Percentiles rank a stretch among this genome's conserved stretches.
These are phyloP conservation scores for Amia ocellicauda DNA, from an alignment of 2,113 vertebrate species.

Conservation along the genomic window DNA sequence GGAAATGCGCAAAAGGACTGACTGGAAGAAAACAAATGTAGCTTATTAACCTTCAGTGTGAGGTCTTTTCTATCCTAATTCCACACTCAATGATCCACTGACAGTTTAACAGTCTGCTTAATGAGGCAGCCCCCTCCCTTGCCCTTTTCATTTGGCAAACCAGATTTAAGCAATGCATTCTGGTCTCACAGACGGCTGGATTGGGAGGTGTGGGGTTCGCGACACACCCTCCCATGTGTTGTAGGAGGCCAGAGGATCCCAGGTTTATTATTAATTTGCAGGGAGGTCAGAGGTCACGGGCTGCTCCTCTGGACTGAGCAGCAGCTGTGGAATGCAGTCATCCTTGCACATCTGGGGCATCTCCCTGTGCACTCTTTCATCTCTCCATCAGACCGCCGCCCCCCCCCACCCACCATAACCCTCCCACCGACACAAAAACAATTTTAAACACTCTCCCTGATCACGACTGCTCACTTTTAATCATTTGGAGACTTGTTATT, in stretches of 20 bases:
- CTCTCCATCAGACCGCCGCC: conserved; percentile 19
- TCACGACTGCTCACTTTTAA: not conserved
- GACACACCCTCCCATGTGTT: conserved; percentile 24
- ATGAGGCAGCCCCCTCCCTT: not conserved
- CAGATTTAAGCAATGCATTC: not conserved
- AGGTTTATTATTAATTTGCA: conserved; percentile 41
- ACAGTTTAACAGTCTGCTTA: not conserved
- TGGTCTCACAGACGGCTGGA: conserved; percentile 11
- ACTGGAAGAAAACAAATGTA: too few relatives aligned
- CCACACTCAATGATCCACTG: not conserved
- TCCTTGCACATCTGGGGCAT: conserved; percentile 40
- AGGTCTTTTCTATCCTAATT: too few relatives aligned
- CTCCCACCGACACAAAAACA: not conserved
- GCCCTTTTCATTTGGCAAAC: not conserved
- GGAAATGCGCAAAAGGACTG: too few relatives aligned
- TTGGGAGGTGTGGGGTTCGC: conserved; percentile 9
- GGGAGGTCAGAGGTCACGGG: conserved; percentile 42
- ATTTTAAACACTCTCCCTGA: not conserved
- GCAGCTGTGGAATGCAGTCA: conserved; percentile 44
- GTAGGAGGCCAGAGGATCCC: conserved; percentile 31
- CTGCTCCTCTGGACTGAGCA: conserved; percentile 28
- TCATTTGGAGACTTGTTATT: not conserved
- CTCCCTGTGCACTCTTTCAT: conserved; percentile 34
- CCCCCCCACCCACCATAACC: not conserved
- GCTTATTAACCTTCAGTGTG: too few relatives aligned